These are phyloP conservation scores for Echeneis naucrates DNA, from an alignment of 2,797 vertebrate species.

Conservation along the genomic window DNA sequence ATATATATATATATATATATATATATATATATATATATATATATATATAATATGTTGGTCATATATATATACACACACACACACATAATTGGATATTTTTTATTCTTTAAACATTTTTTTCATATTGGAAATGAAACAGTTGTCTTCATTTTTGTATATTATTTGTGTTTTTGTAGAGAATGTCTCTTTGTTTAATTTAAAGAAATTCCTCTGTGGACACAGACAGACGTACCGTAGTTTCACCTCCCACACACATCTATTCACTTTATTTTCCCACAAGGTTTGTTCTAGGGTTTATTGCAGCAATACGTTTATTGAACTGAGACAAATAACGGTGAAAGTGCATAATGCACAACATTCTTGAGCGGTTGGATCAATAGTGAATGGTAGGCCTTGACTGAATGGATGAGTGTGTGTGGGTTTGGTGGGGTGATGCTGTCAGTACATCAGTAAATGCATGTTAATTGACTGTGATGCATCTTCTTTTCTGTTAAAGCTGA, in stretches of 20 bases:
- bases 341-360: conserved; percentile 44
- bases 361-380: conserved; percentile 57
- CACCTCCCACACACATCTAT: conserved; percentile 39
- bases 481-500: conserved; percentile 31
- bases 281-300: conserved; percentile 25
- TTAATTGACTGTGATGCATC: conserved; percentile 46
- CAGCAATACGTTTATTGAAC: conserved; percentile 37
- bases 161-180: not conserved
- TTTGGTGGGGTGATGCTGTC: conserved; percentile 49
- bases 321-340: conserved; percentile 40
- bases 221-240: not conserved
- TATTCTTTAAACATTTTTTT: no score
- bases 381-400: conserved; percentile 48
- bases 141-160: no score
- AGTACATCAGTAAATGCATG: conserved; percentile 49
- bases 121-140: no score
- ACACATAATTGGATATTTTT: no score
- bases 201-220: not conserved
- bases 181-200: not conserved
- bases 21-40: no score
- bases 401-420: conserved; percentile 65
- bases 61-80: no score
- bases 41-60: no score
- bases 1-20: no score
- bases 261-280: conserved; percentile 19